These are phyloP conservation scores for Salarias fasciatus DNA, from an alignment of 2,797 vertebrate genomes.

Conservation along the genomic window DNA sequence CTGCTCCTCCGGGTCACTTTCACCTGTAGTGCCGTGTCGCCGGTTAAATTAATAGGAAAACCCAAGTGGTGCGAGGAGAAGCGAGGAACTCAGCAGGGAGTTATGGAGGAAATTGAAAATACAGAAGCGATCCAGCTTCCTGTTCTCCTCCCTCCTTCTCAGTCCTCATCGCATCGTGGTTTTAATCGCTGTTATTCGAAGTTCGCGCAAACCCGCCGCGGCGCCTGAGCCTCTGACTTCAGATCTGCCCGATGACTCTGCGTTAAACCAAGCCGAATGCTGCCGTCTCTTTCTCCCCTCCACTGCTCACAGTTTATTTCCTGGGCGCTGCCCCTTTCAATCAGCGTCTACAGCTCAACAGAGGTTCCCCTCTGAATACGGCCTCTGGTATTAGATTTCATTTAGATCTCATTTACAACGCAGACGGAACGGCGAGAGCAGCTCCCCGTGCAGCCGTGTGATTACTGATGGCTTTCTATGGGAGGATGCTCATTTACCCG, in stretches of 20 bases:
- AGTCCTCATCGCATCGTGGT: slow-evolving; percentile 46
- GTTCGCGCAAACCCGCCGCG: slow-evolving; percentile 28
- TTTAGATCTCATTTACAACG: slow-evolving; percentile 73
- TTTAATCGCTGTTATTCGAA: slow-evolving; percentile 64
- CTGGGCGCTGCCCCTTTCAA: slow-evolving; percentile 66
- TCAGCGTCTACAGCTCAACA: slow-evolving; percentile 64
- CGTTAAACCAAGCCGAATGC: slow-evolving; percentile 38
- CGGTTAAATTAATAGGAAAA: slow-evolving; percentile 66
- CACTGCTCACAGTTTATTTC: slow-evolving; percentile 61
- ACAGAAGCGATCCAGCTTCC: slow-evolving; percentile 43
- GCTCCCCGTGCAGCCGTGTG: slow-evolving; percentile 59
- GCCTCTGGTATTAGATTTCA: slow-evolving; percentile 69
- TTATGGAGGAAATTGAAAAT: slow-evolving; percentile 53
- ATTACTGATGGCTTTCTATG: slow-evolving; percentile 68
- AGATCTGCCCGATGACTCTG: slow-evolving; percentile 38
- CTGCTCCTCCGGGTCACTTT: slow-evolving; percentile 49
- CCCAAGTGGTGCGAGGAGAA: slow-evolving; percentile 50
- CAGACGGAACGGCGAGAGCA: slow-evolving; percentile 64
- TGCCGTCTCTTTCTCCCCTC: slow-evolving; percentile 33
- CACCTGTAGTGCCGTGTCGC: slow-evolving; percentile 58
- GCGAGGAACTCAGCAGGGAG: slow-evolving; percentile 58
- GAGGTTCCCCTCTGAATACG: slow-evolving; percentile 61
- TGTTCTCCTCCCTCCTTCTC: slow-evolving; percentile 28
- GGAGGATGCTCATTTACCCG: slow-evolving; percentile 59
- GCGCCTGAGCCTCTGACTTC: slow-evolving; percentile 16